Evolutionary conservation across 2,888 invertebrate species (phyloP).

Genomic region (Philopedon plagiatum): DNA sequence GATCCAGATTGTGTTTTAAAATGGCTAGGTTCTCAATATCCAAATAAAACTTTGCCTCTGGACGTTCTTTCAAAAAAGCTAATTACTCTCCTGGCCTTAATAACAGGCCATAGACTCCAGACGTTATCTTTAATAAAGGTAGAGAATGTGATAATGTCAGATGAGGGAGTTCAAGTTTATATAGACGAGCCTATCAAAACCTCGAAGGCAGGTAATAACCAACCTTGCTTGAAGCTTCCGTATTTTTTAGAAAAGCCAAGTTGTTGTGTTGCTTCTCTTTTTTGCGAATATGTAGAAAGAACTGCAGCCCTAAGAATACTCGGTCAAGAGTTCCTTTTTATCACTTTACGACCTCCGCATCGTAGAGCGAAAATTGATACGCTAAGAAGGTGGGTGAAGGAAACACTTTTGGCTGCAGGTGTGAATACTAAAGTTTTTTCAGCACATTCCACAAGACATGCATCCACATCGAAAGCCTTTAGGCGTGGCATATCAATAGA

Average conservation of each 20-base stretch:
- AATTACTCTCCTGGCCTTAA: constrained; percentile 1
- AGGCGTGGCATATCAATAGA: no score
- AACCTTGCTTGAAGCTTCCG: constrained; percentile 27
- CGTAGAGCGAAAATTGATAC: no score
- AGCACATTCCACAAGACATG: no score
- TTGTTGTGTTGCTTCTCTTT: constrained; percentile 22
- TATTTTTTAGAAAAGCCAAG: constrained; percentile 32
- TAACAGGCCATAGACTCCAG: constrained; percentile 3
- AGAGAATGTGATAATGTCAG: constrained; percentile 16
- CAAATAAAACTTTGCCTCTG: not conserved
- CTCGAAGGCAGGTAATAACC: not conserved
- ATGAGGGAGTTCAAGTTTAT: constrained; percentile 37
- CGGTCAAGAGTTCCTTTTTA: no score
- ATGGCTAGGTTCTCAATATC: not conserved
- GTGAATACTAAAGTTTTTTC: no score
- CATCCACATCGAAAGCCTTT: no score
- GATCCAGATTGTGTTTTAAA: no score
- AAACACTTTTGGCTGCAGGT: no score
- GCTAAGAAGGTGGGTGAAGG: no score
- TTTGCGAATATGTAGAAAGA: no score
- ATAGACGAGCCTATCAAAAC: constrained; percentile 52
- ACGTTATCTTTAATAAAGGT: constrained; percentile 50
- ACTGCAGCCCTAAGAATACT: no score
- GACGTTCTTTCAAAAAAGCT: not conserved
- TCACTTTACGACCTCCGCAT: no score